Percentiles rank a stretch among this genome's conserved stretches.
These are phyloP conservation scores for Formica aserva DNA, from an alignment of 2,888 invertebrate genomes.

Conservation along the genomic window DNA sequence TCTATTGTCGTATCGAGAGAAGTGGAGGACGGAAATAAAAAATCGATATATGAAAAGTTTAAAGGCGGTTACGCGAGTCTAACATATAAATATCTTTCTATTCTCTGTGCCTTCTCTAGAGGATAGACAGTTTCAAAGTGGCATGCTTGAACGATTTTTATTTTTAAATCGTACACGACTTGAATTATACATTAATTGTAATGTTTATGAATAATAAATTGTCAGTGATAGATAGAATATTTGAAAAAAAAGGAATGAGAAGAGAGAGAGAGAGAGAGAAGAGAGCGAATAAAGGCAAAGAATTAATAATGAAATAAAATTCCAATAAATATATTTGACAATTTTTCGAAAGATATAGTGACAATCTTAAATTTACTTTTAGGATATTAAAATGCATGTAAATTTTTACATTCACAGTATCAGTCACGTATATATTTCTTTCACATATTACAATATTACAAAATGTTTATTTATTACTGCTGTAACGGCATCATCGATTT, in stretches of 20 bases:
- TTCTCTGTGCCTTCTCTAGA: neutral
- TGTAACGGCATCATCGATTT: neutral
- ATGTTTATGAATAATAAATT: neutral
- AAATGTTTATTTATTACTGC: neutral
- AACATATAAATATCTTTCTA: neutral
- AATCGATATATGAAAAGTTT: neutral
- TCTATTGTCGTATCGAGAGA: neutral
- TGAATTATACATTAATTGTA: neutral
- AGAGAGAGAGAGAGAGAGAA: neutral
- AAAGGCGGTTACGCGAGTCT: neutral
- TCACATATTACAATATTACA: neutral
- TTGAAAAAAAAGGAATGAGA: neutral
- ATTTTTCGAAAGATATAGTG: neutral
- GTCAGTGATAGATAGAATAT: neutral
- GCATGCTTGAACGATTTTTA: neutral
- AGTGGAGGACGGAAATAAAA: neutral
- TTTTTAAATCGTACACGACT: neutral
- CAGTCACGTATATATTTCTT: neutral
- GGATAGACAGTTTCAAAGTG: neutral
- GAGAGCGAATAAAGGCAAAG: neutral
- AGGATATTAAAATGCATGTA: neutral
- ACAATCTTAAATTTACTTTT: neutral
- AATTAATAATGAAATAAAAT: neutral
- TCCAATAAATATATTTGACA: neutral
- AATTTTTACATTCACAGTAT: neutral